Percentiles rank a stretch among this genome's conserved stretches.
These are phyloP conservation scores for Phycodurus eques DNA, from an alignment of 2,113 vertebrate species.

Conservation along the genomic window DNA sequence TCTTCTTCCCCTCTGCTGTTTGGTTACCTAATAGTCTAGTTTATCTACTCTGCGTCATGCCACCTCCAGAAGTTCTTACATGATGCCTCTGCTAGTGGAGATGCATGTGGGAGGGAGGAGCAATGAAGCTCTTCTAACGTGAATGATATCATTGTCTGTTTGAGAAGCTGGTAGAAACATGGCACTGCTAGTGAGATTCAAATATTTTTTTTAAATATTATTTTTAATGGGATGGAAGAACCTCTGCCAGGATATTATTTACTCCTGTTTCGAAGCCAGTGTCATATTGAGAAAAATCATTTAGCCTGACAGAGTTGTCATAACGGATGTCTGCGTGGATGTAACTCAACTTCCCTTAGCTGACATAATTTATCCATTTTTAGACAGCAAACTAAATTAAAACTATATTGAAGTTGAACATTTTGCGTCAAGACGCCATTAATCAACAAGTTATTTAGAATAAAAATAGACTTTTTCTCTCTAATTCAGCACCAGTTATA, in stretches of 20 bases:
- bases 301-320: neutral
- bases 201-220: neutral
- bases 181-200: neutral
- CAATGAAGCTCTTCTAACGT: slow-evolving; percentile 18
- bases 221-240: neutral
- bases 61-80: slow-evolving; percentile 60
- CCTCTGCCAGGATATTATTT: neutral
- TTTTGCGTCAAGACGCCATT: neutral
- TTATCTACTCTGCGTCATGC: slow-evolving; percentile 50
- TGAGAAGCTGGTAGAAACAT: neutral
- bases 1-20: slow-evolving; percentile 26
- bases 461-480: neutral
- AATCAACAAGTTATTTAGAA: neutral
- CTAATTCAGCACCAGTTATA: neutral
- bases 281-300: neutral
- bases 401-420: neutral
- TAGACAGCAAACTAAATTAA: too few species aligned
- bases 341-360: neutral
- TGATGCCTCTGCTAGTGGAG: slow-evolving; percentile 50
- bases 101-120: slow-evolving; percentile 38
- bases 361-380: neutral
- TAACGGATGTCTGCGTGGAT: neutral
- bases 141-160: slow-evolving; percentile 12
- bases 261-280: neutral
- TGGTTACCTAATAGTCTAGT: slow-evolving; percentile 53